Evolutionary conservation across 2,113 vertebrate species (phyloP).

Genomic region (Marmota monax): DNA sequence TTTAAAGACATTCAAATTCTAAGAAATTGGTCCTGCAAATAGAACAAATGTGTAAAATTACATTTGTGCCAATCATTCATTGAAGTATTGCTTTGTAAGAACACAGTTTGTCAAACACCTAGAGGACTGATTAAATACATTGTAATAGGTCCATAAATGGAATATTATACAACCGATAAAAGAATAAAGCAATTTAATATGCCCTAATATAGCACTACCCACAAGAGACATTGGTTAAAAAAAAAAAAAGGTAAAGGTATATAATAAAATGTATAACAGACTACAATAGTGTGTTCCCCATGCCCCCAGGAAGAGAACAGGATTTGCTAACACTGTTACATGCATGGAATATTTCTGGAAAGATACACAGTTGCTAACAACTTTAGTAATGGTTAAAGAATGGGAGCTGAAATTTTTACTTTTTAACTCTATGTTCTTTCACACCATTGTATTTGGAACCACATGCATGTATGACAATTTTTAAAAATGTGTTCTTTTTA

Average conservation of each 20-base stretch:
- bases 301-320: neutral
- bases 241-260: neutral
- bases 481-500: no score
- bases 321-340: neutral
- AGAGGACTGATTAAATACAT: neutral
- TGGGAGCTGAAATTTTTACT: neutral
- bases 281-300: neutral
- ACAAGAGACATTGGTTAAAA: neutral
- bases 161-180: neutral
- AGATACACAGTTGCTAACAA: neutral
- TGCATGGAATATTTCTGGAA: neutral
- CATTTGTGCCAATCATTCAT: neutral
- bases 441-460: neutral
- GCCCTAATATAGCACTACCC: neutral
- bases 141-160: neutral
- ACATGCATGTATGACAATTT: neutral
- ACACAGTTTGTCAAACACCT: neutral
- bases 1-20: neutral
- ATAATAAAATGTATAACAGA: neutral
- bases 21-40: neutral
- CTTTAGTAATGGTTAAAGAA: neutral
- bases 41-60: neutral
- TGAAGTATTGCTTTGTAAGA: neutral
- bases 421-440: constrained; percentile 3
- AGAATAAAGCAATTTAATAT: neutral